Percentiles rank a stretch among this genome's conserved stretches.
Evolutionary conservation across 2,113 vertebrate species (phyloP).

Genomic region (Salvelinus fontinalis): DNA sequence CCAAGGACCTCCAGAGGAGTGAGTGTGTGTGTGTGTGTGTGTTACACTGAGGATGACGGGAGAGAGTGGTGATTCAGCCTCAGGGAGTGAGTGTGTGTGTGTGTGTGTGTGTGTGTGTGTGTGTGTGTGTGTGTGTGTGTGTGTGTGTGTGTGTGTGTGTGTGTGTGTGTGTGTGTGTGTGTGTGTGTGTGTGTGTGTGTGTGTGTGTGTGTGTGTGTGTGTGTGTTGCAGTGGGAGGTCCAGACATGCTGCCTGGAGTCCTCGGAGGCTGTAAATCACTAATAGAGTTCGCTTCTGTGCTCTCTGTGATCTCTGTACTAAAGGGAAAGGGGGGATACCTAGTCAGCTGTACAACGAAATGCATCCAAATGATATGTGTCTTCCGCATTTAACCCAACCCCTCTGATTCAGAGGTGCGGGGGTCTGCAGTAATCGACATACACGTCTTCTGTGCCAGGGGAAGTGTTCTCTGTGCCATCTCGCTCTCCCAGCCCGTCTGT

Average conservation of each 20-base stretch:
- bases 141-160: not conserved
- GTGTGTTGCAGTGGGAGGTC: slow-evolving; percentile 28
- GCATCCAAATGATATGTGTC: no score
- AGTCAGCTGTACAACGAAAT: no score
- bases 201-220: slow-evolving; percentile 6
- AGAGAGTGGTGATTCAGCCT: no score
- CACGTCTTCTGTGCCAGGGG: no score
- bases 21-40: slow-evolving; percentile 17
- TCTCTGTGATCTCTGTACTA: no score
- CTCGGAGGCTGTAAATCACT: no score
- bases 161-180: not conserved
- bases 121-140: not conserved
- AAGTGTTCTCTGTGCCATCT: slow-evolving; percentile 33
- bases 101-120: slow-evolving; percentile 9
- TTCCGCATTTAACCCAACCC: no score
- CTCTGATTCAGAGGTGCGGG: no score
- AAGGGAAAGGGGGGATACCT: no score
- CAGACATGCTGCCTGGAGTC: no score
- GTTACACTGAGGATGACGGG: not conserved
- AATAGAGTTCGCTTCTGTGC: not conserved
- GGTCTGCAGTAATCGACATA: no score
- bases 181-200: not conserved
- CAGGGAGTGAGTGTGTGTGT: not conserved
- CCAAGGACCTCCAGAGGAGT: slow-evolving; percentile 7
- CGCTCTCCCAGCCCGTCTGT: slow-evolving; percentile 39